Conservation (phyloP, 1,140 invertebrate genomes). For the Acromyrmex heyeri region DNA sequence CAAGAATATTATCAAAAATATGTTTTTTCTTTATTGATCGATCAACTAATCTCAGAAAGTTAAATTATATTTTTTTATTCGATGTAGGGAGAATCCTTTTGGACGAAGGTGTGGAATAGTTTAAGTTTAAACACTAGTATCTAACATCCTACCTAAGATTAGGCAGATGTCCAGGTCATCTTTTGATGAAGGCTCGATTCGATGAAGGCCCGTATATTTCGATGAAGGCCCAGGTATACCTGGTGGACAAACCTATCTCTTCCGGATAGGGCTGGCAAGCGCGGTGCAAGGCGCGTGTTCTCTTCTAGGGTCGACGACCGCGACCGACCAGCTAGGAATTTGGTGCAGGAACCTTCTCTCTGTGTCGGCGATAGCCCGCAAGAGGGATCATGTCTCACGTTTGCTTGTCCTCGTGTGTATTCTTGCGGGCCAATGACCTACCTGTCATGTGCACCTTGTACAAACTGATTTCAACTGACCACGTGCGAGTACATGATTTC, state of each 20-base stretch:
- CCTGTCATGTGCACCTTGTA: slow-evolving; percentile 66
- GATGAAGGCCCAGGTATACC: background rate
- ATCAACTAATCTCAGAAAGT: too few relatives aligned
- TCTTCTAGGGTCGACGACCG: slow-evolving; percentile 77
- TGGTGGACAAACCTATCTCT: slow-evolving; percentile 54
- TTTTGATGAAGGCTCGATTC: background rate
- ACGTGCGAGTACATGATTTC: background rate
- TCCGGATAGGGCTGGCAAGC: slow-evolving; percentile 12
- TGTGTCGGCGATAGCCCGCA: slow-evolving; percentile 68
- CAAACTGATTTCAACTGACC: slow-evolving; percentile 68
- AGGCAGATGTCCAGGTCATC: background rate
- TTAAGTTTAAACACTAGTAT: background rate
- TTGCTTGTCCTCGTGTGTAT: slow-evolving; percentile 72
- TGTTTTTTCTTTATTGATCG: background rate
- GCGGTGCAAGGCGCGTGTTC: slow-evolving; percentile 62
- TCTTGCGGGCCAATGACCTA: slow-evolving; percentile 81
- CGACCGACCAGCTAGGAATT: slow-evolving; percentile 83
- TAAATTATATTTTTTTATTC: background rate
- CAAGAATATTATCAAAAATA: too few relatives aligned
- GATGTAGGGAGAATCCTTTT: background rate
- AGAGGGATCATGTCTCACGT: slow-evolving; percentile 78
- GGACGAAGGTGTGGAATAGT: background rate
- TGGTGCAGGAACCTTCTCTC: slow-evolving; percentile 82
- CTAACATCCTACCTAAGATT: background rate
- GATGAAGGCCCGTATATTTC: background rate